Evolutionary conservation across 2,888 invertebrate genomes (phyloP).

Genomic region (Mystacides longicornis): DNA sequence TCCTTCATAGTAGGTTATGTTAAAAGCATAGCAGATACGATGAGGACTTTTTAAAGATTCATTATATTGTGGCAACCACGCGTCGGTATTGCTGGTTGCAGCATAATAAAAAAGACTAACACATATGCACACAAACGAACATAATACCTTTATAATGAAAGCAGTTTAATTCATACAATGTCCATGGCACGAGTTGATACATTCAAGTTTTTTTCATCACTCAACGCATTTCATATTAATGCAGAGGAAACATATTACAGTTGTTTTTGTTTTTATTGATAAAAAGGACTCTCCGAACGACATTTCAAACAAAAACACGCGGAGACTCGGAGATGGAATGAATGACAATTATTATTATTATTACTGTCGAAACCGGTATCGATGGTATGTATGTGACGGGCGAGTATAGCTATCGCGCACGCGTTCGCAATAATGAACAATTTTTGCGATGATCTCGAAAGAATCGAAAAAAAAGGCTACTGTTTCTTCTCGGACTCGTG

Average conservation of each 20-base stretch:
- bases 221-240: background rate
- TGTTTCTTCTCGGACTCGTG: too few species aligned
- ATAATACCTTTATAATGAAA: background rate
- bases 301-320: background rate
- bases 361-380: background rate
- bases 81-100: too few species aligned
- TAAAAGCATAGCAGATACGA: too few species aligned
- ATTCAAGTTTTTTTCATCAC: background rate
- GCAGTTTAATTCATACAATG: background rate
- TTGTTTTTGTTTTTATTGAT: slow-evolving; percentile 1
- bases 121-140: background rate
- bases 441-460: background rate
- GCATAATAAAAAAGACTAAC: too few species aligned
- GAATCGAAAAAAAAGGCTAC: too few species aligned
- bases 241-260: background rate
- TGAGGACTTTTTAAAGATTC: too few species aligned
- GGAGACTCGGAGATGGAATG: background rate
- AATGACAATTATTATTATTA: background rate
- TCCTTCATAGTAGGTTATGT: too few species aligned
- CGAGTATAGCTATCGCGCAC: background rate
- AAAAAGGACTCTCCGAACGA: background rate
- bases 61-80: too few species aligned
- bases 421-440: background rate
- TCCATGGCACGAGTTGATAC: background rate
- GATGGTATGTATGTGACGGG: background rate